These are phyloP conservation scores for Euclidia mi DNA, from an alignment of 2,888 invertebrate species.

Conservation along the genomic window DNA sequence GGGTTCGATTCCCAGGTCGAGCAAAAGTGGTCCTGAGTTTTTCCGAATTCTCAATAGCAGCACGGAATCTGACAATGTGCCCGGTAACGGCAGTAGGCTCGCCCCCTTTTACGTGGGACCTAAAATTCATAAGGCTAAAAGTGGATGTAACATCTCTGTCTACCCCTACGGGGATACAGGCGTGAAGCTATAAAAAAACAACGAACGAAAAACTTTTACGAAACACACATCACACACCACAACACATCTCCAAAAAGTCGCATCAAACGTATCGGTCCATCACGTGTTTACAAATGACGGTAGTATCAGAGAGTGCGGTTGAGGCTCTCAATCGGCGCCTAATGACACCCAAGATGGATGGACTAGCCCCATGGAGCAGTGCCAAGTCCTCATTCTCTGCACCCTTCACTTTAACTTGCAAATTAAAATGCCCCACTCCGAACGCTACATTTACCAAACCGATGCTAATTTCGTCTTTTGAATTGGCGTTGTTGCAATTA, in stretches of 20 bases:
- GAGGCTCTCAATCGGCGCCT: constrained; percentile 39
- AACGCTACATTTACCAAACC: neutral
- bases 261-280: constrained; percentile 18
- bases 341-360: constrained; percentile 52
- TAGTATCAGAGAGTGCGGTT: constrained; percentile 23
- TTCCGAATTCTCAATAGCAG: too few species aligned
- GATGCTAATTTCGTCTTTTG: constrained; percentile 7
- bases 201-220: too few species aligned
- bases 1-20: too few species aligned
- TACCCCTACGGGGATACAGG: too few species aligned
- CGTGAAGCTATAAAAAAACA: too few species aligned
- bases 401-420: constrained; percentile 43
- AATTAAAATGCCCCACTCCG: constrained; percentile 47
- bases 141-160: too few species aligned
- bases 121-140: too few species aligned
- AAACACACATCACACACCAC: too few species aligned
- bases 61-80: too few species aligned
- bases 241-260: constrained; percentile 5
- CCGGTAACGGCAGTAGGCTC: too few species aligned
- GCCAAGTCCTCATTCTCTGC: constrained; percentile 31
- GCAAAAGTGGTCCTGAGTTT: too few species aligned
- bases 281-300: constrained; percentile 39
- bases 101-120: too few species aligned
- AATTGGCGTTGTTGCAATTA: neutral
- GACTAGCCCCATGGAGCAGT: constrained; percentile 27